Conservation (phyloP, 2,113 vertebrate species). For the Myotis lucifugus region DNA sequence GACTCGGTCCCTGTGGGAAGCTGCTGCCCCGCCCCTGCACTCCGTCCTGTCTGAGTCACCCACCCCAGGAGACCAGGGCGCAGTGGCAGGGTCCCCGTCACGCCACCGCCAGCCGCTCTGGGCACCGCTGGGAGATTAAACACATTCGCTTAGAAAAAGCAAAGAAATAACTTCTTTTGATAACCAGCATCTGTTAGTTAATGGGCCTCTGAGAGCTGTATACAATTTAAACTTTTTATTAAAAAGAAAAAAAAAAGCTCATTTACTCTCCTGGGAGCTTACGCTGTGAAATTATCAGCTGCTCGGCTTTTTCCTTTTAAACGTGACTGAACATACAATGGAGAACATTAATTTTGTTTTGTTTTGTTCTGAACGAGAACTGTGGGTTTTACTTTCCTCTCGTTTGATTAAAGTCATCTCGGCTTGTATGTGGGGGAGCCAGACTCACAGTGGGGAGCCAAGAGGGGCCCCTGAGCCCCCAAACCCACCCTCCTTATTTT, state of each 20-base stretch:
- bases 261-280: constrained; percentile 64
- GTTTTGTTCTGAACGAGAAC: constrained; percentile 29
- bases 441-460: fast-evolving
- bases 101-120: neutral
- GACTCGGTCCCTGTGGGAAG: neutral
- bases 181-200: constrained; percentile 71
- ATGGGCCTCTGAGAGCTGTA: constrained; percentile 68
- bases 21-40: neutral
- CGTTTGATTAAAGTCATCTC: neutral
- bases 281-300: constrained; percentile 60
- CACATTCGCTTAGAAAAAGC: constrained; percentile 39
- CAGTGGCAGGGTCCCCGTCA: neutral
- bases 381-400: neutral
- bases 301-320: neutral
- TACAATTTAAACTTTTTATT: constrained; percentile 78
- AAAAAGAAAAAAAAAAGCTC: constrained; percentile 66
- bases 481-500: neutral
- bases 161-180: constrained; percentile 66
- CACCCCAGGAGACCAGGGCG: neutral
- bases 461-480: neutral
- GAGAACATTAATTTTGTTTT: constrained; percentile 64
- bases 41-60: neutral
- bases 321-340: constrained; percentile 43
- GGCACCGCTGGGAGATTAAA: constrained; percentile 34
- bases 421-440: neutral